phyloP scores from a whole-genome alignment of 2,888 invertebrate species.

The Ophion slaviceki region DNA sequence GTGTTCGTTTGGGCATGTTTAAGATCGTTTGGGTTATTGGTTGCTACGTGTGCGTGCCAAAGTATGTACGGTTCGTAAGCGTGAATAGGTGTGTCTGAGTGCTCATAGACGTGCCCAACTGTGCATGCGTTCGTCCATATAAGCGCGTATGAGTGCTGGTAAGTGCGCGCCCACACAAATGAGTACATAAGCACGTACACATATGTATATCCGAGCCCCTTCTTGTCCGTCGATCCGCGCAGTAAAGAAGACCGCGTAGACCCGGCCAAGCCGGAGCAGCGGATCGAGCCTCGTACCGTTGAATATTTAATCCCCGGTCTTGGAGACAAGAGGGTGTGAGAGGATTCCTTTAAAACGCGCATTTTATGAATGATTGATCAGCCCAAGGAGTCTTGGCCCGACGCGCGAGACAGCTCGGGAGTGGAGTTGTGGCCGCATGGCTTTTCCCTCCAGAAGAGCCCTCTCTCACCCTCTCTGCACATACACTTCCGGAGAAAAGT shows the following conservation, averaged over 20 bases:
- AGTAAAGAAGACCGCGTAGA: conserved; percentile 64
- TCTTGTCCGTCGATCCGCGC: conserved; percentile 33
- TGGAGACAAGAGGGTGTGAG: conserved; percentile 65
- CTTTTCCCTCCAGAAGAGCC: conserved; percentile 2
- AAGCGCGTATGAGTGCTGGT: too few species aligned
- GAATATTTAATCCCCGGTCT: conserved; percentile 76
- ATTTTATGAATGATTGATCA: conserved; percentile 78
- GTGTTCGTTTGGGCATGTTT: too few species aligned
- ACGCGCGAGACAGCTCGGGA: conserved; percentile 23
- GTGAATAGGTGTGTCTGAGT: too few species aligned
- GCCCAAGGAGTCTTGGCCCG: conserved; percentile 26
- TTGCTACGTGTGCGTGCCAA: too few species aligned
- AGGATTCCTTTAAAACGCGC: conserved; percentile 75
- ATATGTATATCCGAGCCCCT: conserved; percentile 33
- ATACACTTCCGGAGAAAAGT: too few species aligned
- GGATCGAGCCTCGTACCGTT: conserved; percentile 58
- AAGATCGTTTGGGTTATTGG: too few species aligned
- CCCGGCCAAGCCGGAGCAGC: conserved; percentile 49
- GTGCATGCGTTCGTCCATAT: too few species aligned
- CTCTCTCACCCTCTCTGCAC: neutral
- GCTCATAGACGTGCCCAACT: too few species aligned
- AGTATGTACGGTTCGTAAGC: too few species aligned
- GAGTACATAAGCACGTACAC: neutral
- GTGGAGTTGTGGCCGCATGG: conserved; percentile 24
- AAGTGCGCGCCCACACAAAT: too few species aligned